These are phyloP conservation scores for Hipposideros armiger DNA, from an alignment of 2,113 vertebrate genomes.

Conservation along the genomic window DNA sequence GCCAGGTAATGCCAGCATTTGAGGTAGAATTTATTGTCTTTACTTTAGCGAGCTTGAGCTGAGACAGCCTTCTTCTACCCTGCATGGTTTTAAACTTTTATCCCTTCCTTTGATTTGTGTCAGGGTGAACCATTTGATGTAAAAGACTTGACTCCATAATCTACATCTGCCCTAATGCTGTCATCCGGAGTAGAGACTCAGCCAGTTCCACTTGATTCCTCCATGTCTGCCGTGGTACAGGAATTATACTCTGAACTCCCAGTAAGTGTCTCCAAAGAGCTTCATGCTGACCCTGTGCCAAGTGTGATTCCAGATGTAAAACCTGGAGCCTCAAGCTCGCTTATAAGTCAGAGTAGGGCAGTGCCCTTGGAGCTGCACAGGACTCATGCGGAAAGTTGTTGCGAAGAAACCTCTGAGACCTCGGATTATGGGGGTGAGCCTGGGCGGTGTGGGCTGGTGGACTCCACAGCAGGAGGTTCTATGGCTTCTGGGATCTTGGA, in stretches of 20 bases:
- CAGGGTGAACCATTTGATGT: constrained; percentile 78
- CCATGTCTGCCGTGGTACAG: constrained; percentile 77
- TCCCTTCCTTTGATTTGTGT: constrained; percentile 82
- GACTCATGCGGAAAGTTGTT: constrained; percentile 41
- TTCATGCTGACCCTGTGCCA: constrained; percentile 70
- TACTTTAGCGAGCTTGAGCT: constrained; percentile 38
- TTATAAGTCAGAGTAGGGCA: constrained; percentile 26
- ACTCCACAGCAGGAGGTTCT: constrained; percentile 56
- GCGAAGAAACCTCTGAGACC: constrained; percentile 54
- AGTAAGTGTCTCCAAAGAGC: constrained; percentile 67
- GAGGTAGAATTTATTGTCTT: constrained; percentile 41
- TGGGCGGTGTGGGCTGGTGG: constrained; percentile 59
- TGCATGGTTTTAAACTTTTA: constrained; percentile 72
- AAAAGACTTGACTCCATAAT: constrained; percentile 63
- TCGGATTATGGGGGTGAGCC: constrained; percentile 43
- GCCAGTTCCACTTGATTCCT: constrained; percentile 72
- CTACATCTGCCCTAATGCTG: constrained; percentile 84
- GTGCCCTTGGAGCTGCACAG: constrained; percentile 57
- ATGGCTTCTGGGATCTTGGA: constrained; percentile 44
- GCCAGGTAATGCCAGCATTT: constrained; percentile 26
- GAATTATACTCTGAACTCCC: constrained; percentile 78
- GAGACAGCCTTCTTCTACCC: constrained; percentile 45
- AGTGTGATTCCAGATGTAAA: constrained; percentile 67
- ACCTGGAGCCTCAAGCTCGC: neutral
- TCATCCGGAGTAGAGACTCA: constrained; percentile 84